These are phyloP conservation scores for Diabrotica virgifera DNA, from an alignment of 1,140 invertebrate genomes.

Conservation along the genomic window DNA sequence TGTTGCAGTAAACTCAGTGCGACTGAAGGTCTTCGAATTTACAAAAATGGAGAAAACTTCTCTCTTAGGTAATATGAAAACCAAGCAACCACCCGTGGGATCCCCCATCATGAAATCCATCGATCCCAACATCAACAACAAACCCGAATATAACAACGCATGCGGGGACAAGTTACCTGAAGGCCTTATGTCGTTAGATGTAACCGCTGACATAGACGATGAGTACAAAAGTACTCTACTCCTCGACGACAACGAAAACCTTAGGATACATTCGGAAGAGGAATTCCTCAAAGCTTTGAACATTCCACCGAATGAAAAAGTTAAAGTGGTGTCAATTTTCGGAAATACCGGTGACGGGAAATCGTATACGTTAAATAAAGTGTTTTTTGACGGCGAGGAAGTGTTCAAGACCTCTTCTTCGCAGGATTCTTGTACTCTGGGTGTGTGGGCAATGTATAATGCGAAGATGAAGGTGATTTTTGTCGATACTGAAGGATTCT, in stretches of 20 bases:
- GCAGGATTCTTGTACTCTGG: conserved; percentile 74
- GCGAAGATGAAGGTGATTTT: conserved; percentile 64
- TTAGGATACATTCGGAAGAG: conserved; percentile 32
- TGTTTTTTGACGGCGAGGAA: conserved; percentile 73
- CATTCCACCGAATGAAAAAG: conserved; percentile 38
- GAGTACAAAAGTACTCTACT: conserved; percentile 31
- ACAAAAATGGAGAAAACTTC: conserved; percentile 24
- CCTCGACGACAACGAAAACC: conserved; percentile 34
- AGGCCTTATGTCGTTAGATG: conserved; percentile 14
- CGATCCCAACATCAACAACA: conserved; percentile 28
- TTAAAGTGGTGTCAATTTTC: conserved; percentile 86
- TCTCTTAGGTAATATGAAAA: conserved; percentile 21
- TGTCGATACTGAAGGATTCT: conserved; percentile 77
- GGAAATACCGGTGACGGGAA: conserved; percentile 87
- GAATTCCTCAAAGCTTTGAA: conserved; percentile 30
- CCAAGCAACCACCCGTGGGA: conserved; percentile 14
- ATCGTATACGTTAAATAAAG: conserved; percentile 77
- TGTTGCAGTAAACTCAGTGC: conserved; percentile 6
- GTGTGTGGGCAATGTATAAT: conserved; percentile 79
- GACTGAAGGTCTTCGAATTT: conserved; percentile 5
- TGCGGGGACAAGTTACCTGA: neutral
- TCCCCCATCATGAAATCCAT: conserved; percentile 29
- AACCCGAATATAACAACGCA: neutral
- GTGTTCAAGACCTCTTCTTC: conserved; percentile 71
- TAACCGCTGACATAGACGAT: conserved; percentile 22